These are phyloP conservation scores for Caenorhabditis briggsae DNA, from an alignment of 1,140 invertebrate species.

Conservation along the genomic window DNA sequence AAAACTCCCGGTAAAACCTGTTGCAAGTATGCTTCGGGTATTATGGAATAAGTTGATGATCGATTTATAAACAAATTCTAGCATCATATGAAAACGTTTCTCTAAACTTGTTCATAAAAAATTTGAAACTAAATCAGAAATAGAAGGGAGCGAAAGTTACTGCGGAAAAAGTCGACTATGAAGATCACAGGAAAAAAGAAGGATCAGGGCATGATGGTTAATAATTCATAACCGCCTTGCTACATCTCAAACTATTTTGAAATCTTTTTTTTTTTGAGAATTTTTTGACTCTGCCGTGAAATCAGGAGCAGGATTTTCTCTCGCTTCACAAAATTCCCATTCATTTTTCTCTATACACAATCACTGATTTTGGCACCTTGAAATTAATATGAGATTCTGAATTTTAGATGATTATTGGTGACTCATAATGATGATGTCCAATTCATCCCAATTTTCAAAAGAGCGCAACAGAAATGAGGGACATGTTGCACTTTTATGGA, in stretches of 20 bases:
- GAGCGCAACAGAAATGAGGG: slow-evolving; percentile 19
- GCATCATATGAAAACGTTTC: too few relatives aligned
- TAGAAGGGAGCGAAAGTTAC: not conserved
- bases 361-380: not conserved
- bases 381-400: not conserved
- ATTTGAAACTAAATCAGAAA: not conserved
- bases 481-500: too few relatives aligned
- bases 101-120: too few relatives aligned
- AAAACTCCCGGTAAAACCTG: too few relatives aligned
- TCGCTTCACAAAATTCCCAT: slow-evolving; percentile 7
- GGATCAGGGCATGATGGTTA: slow-evolving; percentile 18
- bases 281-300: not conserved
- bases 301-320: slow-evolving; percentile 23
- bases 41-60: too few relatives aligned
- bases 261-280: not conserved
- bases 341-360: slow-evolving; percentile 11
- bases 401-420: not conserved
- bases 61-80: too few relatives aligned
- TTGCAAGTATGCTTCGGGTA: too few relatives aligned
- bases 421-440: not conserved
- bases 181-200: not conserved
- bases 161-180: not conserved
- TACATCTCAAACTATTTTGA: not conserved
- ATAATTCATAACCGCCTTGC: not conserved
- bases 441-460: not conserved